phyloP scores from a whole-genome alignment of 2,113 vertebrate species.

The Mesocricetus auratus region DNA sequence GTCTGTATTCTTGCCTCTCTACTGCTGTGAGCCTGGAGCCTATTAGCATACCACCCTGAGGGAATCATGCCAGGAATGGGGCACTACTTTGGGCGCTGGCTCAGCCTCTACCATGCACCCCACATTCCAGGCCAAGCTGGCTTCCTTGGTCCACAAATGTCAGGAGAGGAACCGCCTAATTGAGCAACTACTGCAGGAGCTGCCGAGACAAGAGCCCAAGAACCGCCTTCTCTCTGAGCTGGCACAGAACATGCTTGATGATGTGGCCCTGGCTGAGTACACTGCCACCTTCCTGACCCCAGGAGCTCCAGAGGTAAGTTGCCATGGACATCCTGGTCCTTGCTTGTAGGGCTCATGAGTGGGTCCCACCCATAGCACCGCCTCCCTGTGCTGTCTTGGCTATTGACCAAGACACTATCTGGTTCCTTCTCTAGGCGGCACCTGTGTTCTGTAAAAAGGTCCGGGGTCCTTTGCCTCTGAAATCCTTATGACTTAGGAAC shows the following conservation, averaged over 20 bases:
- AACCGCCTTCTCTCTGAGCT: slow-evolving; percentile 80
- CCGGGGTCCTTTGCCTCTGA: background rate
- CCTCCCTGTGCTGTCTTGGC: background rate
- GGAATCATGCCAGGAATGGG: background rate
- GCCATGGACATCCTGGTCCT: background rate
- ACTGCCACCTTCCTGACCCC: slow-evolving; percentile 29
- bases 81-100: background rate
- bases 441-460: background rate
- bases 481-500: rapidly evolving
- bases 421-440: rapidly evolving
- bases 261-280: slow-evolving; percentile 86
- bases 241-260: slow-evolving; percentile 84
- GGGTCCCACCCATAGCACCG: rapidly evolving
- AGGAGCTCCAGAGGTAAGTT: slow-evolving; percentile 70
- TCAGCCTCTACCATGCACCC: background rate
- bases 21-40: background rate
- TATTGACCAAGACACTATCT: rapidly evolving
- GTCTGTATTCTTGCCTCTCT: background rate
- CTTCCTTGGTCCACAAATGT: slow-evolving; percentile 90
- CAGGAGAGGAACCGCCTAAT: slow-evolving; percentile 89
- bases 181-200: slow-evolving; percentile 80
- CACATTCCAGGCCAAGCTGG: slow-evolving; percentile 83
- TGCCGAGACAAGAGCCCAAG: slow-evolving; percentile 76
- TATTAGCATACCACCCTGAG: too few relatives aligned
- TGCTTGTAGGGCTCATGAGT: background rate